These are phyloP conservation scores for Hymenopus coronatus DNA, from an alignment of 2,888 invertebrate species.

Conservation along the genomic window DNA sequence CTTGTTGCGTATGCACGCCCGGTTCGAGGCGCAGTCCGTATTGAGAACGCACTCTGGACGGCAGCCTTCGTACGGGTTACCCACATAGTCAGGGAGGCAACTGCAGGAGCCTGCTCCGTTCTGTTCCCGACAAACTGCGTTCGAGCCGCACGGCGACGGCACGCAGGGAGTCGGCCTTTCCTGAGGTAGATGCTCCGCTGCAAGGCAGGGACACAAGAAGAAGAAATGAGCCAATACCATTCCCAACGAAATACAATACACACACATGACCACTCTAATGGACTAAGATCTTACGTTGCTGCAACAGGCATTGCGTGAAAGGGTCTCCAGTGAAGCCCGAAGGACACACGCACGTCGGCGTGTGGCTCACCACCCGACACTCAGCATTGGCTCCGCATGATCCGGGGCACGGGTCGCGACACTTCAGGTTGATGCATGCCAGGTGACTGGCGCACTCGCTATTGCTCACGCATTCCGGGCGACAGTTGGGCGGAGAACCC, in stretches of 20 bases:
- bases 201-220: conserved; percentile 40
- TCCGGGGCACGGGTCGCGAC: conserved; percentile 54
- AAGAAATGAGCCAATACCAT: background rate
- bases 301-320: conserved; percentile 49
- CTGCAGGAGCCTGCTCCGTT: conserved; percentile 54
- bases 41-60: conserved; percentile 53
- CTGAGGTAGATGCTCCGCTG: conserved; percentile 38
- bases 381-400: conserved; percentile 53
- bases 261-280: background rate
- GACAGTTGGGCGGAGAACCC: conserved; percentile 41
- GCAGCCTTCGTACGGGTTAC: conserved; percentile 60
- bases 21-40: conserved; percentile 50
- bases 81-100: conserved; percentile 52
- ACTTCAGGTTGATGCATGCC: conserved; percentile 55
- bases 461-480: conserved; percentile 56
- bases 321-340: conserved; percentile 64
- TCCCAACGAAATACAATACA: background rate
- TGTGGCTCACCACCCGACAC: conserved; percentile 76
- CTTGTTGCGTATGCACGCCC: conserved; percentile 50
- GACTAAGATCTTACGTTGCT: conserved; percentile 41
- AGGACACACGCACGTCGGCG: conserved; percentile 64
- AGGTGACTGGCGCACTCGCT: conserved; percentile 52
- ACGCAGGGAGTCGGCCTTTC: conserved; percentile 57
- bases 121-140: conserved; percentile 52
- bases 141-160: conserved; percentile 52